These are phyloP conservation scores for Rhineura floridana DNA, from an alignment of 2,113 vertebrate species.

Conservation along the genomic window DNA sequence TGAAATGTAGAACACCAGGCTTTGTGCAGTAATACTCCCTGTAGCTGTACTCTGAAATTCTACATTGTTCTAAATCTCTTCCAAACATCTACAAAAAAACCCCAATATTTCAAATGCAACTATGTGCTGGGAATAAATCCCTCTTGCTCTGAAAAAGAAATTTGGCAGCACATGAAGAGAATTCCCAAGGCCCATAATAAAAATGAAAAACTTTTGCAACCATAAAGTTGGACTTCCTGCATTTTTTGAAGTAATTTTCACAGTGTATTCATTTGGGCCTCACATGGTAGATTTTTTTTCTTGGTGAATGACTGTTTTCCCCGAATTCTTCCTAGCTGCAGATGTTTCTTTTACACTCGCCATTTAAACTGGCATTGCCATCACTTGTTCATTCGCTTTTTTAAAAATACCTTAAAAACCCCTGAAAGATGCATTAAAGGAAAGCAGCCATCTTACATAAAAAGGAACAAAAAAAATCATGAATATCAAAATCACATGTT, in stretches of 20 bases:
- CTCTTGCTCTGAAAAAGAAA: not conserved
- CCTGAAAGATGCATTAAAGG: no score
- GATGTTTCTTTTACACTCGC: not conserved
- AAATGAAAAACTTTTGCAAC: constrained; percentile 27
- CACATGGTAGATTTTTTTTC: constrained; percentile 28
- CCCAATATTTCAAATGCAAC: not conserved
- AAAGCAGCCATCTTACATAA: no score
- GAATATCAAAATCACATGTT: no score
- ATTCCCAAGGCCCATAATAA: constrained; percentile 36
- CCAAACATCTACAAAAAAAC: not conserved
- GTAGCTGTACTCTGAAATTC: constrained; percentile 4
- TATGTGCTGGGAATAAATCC: not conserved
- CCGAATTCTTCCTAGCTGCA: constrained; percentile 33
- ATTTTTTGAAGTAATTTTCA: constrained; percentile 21
- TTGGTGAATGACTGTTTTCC: constrained; percentile 38
- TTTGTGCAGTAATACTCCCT: constrained; percentile 2
- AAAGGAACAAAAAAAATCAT: no score
- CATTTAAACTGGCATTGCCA: not conserved
- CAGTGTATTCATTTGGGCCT: constrained; percentile 20
- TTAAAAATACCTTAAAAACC: no score
- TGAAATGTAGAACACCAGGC: not conserved
- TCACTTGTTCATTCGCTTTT: not conserved
- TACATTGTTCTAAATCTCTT: not conserved
- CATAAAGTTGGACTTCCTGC: constrained; percentile 35
- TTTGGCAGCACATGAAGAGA: constrained; percentile 31